Percentiles rank a stretch among this genome's conserved stretches.
These are phyloP conservation scores for Carlito syrichta DNA, from an alignment of 2,113 vertebrate genomes.

Conservation along the genomic window DNA sequence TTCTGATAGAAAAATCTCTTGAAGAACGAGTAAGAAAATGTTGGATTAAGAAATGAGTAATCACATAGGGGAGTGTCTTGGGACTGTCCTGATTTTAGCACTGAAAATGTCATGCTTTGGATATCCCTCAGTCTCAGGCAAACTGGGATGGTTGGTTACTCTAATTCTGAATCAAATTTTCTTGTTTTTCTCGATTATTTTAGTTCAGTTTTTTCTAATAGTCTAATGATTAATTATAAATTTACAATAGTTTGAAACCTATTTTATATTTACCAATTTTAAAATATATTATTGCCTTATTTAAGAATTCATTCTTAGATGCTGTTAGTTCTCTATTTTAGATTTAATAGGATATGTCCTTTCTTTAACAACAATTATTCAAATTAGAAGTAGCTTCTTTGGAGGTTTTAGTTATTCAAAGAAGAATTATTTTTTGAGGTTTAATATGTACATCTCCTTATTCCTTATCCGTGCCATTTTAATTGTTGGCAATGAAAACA, in stretches of 20 bases:
- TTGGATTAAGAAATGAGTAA: not conserved
- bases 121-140: not conserved
- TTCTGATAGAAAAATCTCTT: not conserved
- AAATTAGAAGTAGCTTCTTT: not conserved
- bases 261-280: not conserved
- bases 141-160: not conserved
- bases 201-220: not conserved
- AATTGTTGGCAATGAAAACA: not conserved
- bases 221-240: not conserved
- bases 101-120: not conserved
- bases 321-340: not conserved
- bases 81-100: not conserved
- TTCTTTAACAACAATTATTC: not conserved
- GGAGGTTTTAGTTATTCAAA: not conserved
- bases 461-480: not conserved
- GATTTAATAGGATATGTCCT: not conserved
- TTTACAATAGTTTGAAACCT: not conserved
- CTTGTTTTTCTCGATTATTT: not conserved
- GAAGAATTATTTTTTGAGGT: not conserved
- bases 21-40: not conserved
- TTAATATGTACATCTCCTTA: not conserved
- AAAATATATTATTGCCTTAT: not conserved
- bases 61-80: not conserved
- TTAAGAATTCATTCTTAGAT: not conserved
- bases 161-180: not conserved